Base-by-base conservation (phyloP, 1,140 invertebrate genomes). In the Lepidurus couesii region DNA sequence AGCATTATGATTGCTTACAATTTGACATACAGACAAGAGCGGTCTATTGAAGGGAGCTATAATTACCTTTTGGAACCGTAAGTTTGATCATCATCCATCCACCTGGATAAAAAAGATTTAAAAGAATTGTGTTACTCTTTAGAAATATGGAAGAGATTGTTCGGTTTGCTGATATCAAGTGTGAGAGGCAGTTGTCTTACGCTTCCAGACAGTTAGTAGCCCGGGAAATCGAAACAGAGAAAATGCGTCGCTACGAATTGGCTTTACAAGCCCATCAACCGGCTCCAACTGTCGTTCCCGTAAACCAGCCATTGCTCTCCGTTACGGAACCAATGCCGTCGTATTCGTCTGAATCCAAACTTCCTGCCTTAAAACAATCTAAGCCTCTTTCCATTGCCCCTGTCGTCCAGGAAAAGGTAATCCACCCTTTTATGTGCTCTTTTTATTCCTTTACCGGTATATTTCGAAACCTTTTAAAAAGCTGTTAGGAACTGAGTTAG, bases 1-100 rank as follows among this genome's bases (percentile, higher is more conserved):
- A 87, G 90, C 78, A 88, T 93, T 0, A 95, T 98, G 93, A 89
- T 96, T 45, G 91, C 95, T 83, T 95, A 96, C 84, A 95, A 95
- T 80, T 86, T 98, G 76, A 92, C 90, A 26, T 96, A 95, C 85
- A 86, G 90, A 1, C 96, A 98, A 85, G 91, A 94, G 78, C 90
- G 91, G 74, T 88, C 87, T 7, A 81, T 85, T 0, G 94, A 97
- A 81, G 95, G 95, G 74, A 89, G 88, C 65, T 97, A 95, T 84
- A 86, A 87, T 6, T 97, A 92, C 84, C 86, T 90, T 73, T 84
- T 97, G 3, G 95, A 97, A 84, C 94, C 95, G 84, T 94, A 90
- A 88, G 89, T 89, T 65, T 24, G 24, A 21, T 21, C 9, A 9
- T 9, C 21, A 65, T 9, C 53, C 13, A 7, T 65, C 13, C 53